A percentile compares a stretch with the other conserved stretches of the same genome.
These are phyloP conservation scores for Rhynchomys soricoides DNA, from an alignment of 2,113 vertebrate genomes.

Conservation along the genomic window DNA sequence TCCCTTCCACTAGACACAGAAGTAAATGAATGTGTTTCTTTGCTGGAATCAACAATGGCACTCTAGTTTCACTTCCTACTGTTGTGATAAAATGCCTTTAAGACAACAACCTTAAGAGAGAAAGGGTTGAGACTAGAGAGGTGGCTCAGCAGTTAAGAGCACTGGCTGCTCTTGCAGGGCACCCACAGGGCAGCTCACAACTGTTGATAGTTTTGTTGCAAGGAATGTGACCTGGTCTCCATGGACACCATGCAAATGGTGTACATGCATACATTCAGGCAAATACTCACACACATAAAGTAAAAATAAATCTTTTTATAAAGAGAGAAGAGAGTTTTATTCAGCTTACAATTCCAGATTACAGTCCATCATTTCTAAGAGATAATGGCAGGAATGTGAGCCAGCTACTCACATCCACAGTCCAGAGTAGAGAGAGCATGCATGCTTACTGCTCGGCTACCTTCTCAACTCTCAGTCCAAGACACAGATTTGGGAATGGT, in stretches of 20 bases:
- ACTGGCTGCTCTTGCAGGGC: background rate
- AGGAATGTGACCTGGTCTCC: background rate
- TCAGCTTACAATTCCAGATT: background rate
- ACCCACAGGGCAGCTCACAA: background rate
- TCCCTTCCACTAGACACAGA: background rate
- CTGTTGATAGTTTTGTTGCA: background rate
- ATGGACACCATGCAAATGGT: background rate
- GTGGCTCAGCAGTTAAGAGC: background rate
- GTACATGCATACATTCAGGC: background rate
- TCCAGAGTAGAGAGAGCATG: background rate
- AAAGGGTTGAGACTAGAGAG: background rate
- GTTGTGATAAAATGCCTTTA: background rate
- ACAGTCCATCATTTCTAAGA: no score
- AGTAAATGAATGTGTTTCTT: background rate
- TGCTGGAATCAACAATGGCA: fast-evolving
- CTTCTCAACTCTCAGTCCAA: background rate
- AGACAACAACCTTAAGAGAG: background rate
- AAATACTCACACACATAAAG: background rate
- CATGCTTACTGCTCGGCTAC: background rate
- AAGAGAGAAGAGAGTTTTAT: background rate
- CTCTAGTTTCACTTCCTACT: background rate
- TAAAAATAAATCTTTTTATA: background rate
- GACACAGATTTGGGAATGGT: background rate
- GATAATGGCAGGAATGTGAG: background rate
- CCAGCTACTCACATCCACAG: background rate